Evolutionary conservation across 1,140 invertebrate genomes (phyloP), one percentile per base, ranked within the genome.

Genomic region (Drosophila novamexicana): DNA sequence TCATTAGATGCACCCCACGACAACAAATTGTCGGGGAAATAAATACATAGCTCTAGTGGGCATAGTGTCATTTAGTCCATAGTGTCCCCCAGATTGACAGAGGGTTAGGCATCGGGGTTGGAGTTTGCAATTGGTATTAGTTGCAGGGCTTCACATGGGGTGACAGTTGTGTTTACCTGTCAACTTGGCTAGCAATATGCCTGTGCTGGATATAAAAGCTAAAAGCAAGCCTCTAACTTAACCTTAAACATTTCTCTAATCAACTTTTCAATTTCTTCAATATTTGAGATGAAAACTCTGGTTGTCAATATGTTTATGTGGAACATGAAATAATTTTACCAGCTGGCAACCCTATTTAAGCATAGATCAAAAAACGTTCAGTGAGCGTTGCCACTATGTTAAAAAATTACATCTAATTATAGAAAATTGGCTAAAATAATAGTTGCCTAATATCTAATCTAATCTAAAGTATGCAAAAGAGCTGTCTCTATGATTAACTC

Each of bases 1-100:
- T 83, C 67, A 72, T 75, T 79, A 78, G 70, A 63, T 75, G 40
- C 50, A 45, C 32, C 34, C 65, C 42, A 32, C 40, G 52, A 36
- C 67, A 54, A 49, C 50, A 50, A 70, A 56, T 64, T 37, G 42
- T 54, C 36, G 40, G 22, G 40, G 12, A 34, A 10, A 47, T 49
- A 18, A 9, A 2, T 29, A 18, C 10, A 29, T 10, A 6, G 47
- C 22, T 22, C 10, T 22, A 29, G 22, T 29, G 32, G 18, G n/a
- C 42, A 16, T 45, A 45, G 67, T 63, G 32, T 16, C 56, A 68
- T 59, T 68, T 68, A 32, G 39, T 57, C 22, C 7, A 29, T n/a
- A 16, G 50, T 14, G 22, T 29, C 22, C 22, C 50, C 50, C 52
- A 54, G 14, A 54, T 37, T 36, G 34, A 6, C 47, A 49, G 47